A percentile compares a stretch with the other conserved stretches of the same genome.
These are phyloP conservation scores for Pelusios castaneus DNA, from an alignment of 2,113 vertebrate species.

Conservation along the genomic window DNA sequence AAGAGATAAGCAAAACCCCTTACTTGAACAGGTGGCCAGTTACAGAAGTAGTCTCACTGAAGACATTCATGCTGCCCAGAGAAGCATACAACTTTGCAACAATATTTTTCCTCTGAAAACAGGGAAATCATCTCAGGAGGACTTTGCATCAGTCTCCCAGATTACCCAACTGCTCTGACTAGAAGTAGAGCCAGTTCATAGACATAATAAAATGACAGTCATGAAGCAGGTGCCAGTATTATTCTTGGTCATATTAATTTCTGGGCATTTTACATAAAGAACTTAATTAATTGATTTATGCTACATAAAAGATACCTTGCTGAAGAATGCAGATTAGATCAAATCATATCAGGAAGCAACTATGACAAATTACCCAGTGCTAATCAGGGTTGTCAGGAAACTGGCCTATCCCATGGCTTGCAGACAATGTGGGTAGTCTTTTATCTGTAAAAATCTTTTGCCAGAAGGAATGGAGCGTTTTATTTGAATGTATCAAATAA, in stretches of 20 bases:
- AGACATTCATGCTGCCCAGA: not conserved
- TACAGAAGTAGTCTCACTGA: not conserved
- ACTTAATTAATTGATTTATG: slow-evolving; percentile 55
- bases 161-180: not conserved
- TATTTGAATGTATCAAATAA: slow-evolving; percentile 21
- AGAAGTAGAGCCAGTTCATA: not conserved
- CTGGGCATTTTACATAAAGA: slow-evolving; percentile 38
- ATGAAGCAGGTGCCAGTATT: slow-evolving; percentile 4
- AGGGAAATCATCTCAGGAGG: not conserved
- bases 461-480: slow-evolving; percentile 35
- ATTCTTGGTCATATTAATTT: slow-evolving; percentile 44
- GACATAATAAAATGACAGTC: not conserved
- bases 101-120: not conserved
- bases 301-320: slow-evolving; percentile 9
- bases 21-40: not conserved
- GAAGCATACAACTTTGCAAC: not conserved
- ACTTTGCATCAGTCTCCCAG: not conserved
- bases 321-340: slow-evolving; percentile 61
- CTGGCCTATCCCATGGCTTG: slow-evolving; percentile 9
- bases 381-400: slow-evolving; percentile 49
- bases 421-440: slow-evolving; percentile 15
- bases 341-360: slow-evolving; percentile 55
- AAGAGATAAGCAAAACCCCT: not conserved
- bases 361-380: slow-evolving; percentile 28
- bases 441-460: slow-evolving; percentile 46